Conservation (phyloP, 2,888 invertebrate genomes). For the Athrips mouffetella region DNA sequence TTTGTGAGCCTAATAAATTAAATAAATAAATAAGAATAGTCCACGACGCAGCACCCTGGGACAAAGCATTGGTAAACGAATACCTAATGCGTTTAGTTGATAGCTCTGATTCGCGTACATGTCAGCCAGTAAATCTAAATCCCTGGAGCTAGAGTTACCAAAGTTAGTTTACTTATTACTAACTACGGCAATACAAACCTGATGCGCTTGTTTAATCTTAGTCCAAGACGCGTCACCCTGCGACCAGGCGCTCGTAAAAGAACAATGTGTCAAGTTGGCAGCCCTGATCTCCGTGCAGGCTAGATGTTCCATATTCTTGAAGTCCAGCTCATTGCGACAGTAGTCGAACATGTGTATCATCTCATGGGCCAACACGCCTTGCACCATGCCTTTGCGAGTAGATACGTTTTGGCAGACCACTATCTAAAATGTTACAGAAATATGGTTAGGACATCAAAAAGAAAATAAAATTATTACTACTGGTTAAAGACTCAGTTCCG, state of each 20-base stretch:
- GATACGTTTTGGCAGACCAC: conserved; percentile 94
- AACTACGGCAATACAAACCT: conserved; percentile 65
- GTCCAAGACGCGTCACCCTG: conserved; percentile 87
- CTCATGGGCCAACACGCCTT: conserved; percentile 92
- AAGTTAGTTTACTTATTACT: background rate
- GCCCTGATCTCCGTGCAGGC: conserved; percentile 98
- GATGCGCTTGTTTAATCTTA: conserved; percentile 86
- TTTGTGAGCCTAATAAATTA: too few relatives aligned
- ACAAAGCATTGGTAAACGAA: too few relatives aligned
- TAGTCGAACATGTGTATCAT: conserved; percentile 98
- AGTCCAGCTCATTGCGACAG: conserved; percentile 92
- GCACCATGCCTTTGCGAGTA: conserved; percentile 81
- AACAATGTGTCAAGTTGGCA: conserved; percentile 95
- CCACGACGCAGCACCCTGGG: too few relatives aligned
- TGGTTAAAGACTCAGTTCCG: too few relatives aligned
- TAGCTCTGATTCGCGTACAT: too few relatives aligned
- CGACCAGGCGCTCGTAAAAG: conserved; percentile 87
- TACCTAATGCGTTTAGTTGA: too few relatives aligned
- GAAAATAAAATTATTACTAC: background rate
- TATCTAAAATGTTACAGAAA: conserved; percentile 76
- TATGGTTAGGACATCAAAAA: background rate
- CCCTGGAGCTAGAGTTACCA: too few relatives aligned
- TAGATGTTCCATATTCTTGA: conserved; percentile 92
- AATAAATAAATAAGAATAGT: too few relatives aligned
- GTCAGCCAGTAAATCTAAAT: too few relatives aligned